A percentile compares a stretch with the other conserved stretches of the same genome.
These are phyloP conservation scores for Raja brachyura DNA, from an alignment of 2,113 vertebrate species.

Conservation along the genomic window DNA sequence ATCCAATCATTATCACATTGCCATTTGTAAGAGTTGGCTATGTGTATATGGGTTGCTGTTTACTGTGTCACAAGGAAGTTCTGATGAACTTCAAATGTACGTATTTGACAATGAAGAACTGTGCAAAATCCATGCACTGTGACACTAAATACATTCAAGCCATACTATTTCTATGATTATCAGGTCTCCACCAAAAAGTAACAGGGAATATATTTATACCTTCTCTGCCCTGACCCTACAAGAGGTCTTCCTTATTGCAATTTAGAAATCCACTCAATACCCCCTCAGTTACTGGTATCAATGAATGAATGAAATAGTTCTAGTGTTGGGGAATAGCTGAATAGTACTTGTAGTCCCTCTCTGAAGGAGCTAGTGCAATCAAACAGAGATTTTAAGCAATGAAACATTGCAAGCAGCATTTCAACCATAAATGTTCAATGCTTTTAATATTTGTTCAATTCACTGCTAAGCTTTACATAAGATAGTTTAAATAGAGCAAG, in stretches of 20 bases:
- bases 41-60: not conserved
- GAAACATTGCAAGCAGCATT: not conserved
- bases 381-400: not conserved
- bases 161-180: not conserved
- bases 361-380: not conserved
- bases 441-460: not conserved
- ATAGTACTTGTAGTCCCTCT: not conserved
- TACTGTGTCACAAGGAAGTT: not conserved
- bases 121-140: not conserved
- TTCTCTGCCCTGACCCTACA: not conserved
- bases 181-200: not conserved
- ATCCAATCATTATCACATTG: not conserved
- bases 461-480: not conserved
- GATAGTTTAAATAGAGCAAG: not conserved
- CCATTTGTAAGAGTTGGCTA: not conserved
- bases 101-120: not conserved
- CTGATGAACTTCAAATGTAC: not conserved
- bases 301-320: not conserved
- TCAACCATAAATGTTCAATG: not conserved
- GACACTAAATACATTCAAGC: not conserved
- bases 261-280: not conserved
- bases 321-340: not conserved
- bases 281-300: not conserved
- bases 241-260: not conserved
- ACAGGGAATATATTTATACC: not conserved